Evolutionary conservation across 2,888 invertebrate genomes (phyloP), one percentile per base, ranked within the genome.

Genomic region (Corbicula japonica): DNA sequence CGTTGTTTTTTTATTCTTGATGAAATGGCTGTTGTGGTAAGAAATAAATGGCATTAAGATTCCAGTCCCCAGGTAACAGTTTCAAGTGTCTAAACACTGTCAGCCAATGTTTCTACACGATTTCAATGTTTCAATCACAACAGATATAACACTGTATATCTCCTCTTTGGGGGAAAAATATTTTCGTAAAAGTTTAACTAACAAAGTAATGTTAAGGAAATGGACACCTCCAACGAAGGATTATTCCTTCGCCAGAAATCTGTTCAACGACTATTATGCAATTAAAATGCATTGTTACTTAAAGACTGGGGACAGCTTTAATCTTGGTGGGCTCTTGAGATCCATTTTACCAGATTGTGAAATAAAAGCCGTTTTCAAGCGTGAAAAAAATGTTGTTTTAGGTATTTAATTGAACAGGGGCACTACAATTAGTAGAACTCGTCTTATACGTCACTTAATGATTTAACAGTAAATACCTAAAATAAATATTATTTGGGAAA

Each of bases 281-380:
- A 58, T 58, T 58, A 58, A 58, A 35, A 34, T 35, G 58, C 38
- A 58, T 58, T 58, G 58, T 58, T 35, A 35, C 15, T n/a, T n/a
- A n/a, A n/a, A n/a, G n/a, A n/a, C n/a, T n/a, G n/a, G n/a, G n/a
- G n/a, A n/a, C n/a, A n/a, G n/a, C n/a, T n/a, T n/a, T n/a, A n/a
- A n/a, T n/a, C n/a, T n/a, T n/a, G n/a, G n/a, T n/a, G n/a, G n/a
- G n/a, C n/a, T n/a, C n/a, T n/a, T n/a, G n/a, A n/a, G n/a, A n/a
- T n/a, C n/a, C n/a, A n/a, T n/a, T n/a, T n/a, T n/a, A n/a, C n/a
- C n/a, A n/a, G n/a, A n/a, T n/a, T n/a, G n/a, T n/a, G n/a, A n/a
- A n/a, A n/a, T n/a, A n/a, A n/a, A n/a, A n/a, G 1, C 6, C 35
- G 1, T 58, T 34, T 58, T 41, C 15, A 12, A 18, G 41, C 10